Evolutionary conservation across 2,888 invertebrate genomes (phyloP), one percentile per base, ranked within the genome.

Genomic region (Stenodera caucasica): DNA sequence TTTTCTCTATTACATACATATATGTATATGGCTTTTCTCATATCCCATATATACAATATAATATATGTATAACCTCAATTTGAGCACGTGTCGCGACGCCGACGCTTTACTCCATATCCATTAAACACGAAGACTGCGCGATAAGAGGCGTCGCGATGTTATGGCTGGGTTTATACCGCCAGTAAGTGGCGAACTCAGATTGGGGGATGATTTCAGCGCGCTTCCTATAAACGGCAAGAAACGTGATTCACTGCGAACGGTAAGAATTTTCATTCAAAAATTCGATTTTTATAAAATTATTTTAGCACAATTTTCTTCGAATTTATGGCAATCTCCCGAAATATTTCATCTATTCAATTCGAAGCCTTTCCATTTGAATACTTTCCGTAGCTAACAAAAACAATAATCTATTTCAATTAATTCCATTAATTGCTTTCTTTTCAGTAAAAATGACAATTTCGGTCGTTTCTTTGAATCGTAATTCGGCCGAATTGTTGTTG

Each of bases 1-100:
- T 11, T 45, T 18, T 40, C 18, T 7, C 14, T 35, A 35, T 14
- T 40, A 40, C 14, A n/a, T 33, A 33, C 33, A 30, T 12, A 12
- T 14, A 14, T 35, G 2, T 37, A 45, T 21, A 45, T 21, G 21
- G 21, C 3, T 2, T 2, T 21, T 45, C 21, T 21, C 15, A n/a
- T n/a, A n/a, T n/a, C n/a, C n/a, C n/a, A n/a, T n/a, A n/a, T n/a
- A n/a, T n/a, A n/a, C n/a, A n/a, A n/a, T n/a, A n/a, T n/a, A 11
- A 21, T 21, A 11, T 40, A 40, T 40, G 18, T 15, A 40, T 62
- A 62, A 62, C 62, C 59, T 63, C 59, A 63, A 63, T 63, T 49
- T 57, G 23, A 29, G 49, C 68, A 68, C 68, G 67, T 68, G 67
- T 49, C 37, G 8, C 49, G 58, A 64, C 64, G 66, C 64, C 64